A percentile compares a stretch with the other conserved stretches of the same genome.
Evolutionary conservation across 1,140 invertebrate genomes (phyloP).

Genomic region (Ceratosolen solmsi): DNA sequence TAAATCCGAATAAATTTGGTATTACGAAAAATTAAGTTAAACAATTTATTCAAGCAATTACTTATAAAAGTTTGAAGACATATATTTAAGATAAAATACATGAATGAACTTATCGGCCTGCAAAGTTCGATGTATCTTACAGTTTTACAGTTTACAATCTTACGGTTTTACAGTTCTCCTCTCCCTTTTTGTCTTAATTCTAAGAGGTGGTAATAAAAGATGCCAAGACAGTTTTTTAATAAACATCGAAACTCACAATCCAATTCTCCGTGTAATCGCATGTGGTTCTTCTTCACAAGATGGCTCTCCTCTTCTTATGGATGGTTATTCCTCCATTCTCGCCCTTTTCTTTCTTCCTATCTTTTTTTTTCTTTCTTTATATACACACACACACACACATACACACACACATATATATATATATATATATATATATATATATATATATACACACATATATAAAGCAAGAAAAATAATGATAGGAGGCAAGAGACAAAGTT

Average conservation of each 20-base stretch:
- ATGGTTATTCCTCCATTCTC: slow-evolving; percentile 35
- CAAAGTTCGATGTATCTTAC: not conserved
- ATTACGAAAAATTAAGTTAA: no score
- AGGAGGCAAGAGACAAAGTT: slow-evolving; percentile 51
- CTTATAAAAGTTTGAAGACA: no score
- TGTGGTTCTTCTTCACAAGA: slow-evolving; percentile 43
- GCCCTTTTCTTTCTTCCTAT: slow-evolving; percentile 43
- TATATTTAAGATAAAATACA: no score
- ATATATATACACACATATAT: no score
- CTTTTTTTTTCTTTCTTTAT: slow-evolving; percentile 40
- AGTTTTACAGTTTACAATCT: no score
- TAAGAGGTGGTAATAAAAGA: slow-evolving; percentile 46
- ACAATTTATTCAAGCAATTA: no score
- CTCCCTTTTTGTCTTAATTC: not conserved
- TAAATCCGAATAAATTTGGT: no score
- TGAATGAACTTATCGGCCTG: not conserved
- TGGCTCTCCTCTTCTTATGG: slow-evolving; percentile 41
- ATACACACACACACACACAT: no score
- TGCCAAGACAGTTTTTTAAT: slow-evolving; percentile 62
- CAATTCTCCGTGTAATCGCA: slow-evolving; percentile 55
- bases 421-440: no score
- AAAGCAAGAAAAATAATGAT: slow-evolving; percentile 41
- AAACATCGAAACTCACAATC: slow-evolving; percentile 63
- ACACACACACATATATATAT: no score
- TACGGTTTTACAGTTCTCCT: not conserved